These are phyloP conservation scores for Gobionotothen gibberifrons DNA, from an alignment of 2,797 vertebrate genomes.

Conservation along the genomic window DNA sequence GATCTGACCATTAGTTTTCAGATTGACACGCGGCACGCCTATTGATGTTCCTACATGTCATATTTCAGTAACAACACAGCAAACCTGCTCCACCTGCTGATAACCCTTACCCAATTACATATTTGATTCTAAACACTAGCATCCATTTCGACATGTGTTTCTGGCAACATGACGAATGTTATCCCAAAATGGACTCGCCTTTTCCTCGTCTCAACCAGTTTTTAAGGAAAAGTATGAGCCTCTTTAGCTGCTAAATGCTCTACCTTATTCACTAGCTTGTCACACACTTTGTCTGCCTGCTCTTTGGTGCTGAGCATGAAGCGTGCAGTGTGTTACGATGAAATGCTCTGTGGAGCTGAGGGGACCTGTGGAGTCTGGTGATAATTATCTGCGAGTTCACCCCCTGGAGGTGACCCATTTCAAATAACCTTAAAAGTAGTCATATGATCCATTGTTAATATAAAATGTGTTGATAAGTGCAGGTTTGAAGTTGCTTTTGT, in stretches of 20 bases:
- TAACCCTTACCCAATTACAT: not conserved
- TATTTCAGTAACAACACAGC: not conserved
- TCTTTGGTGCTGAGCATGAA: not conserved
- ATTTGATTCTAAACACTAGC: slow-evolving; percentile 1
- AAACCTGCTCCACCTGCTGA: slow-evolving; percentile 2
- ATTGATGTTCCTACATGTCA: slow-evolving; percentile 18
- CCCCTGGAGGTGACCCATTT: not conserved
- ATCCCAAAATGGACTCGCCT: not conserved
- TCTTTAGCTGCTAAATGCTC: not conserved
- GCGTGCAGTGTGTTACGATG: not conserved
- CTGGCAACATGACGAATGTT: not conserved
- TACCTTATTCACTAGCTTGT: not conserved
- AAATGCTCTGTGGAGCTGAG: not conserved
- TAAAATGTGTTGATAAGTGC: not conserved
- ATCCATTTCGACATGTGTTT: not conserved
- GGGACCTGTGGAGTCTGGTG: not conserved
- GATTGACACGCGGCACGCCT: slow-evolving; percentile 44
- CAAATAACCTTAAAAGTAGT: not conserved
- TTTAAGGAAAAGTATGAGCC: not conserved
- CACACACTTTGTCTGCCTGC: not conserved
- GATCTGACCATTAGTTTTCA: slow-evolving; percentile 40
- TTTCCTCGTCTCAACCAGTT: not conserved
- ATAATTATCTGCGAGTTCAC: not conserved
- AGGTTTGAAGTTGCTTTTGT: slow-evolving; percentile 10
- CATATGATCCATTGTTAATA: not conserved